Percentiles rank a stretch among this genome's conserved stretches.
Conservation (phyloP, 23 tunicate genomes). For the Phallusia fumigata region DNA sequence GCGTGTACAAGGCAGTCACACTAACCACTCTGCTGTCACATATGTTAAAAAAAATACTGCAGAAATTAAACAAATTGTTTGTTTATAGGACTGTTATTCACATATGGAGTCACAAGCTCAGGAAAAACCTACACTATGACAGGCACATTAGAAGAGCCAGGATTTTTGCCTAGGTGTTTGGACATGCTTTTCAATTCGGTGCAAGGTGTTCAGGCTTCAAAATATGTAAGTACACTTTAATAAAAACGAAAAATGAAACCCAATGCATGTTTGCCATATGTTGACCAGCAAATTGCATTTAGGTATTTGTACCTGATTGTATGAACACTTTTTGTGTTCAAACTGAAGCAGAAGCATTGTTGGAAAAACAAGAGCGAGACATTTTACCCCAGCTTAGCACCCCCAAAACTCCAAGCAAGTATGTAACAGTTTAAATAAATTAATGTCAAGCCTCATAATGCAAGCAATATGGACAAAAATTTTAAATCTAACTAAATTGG, state of each 20-base stretch:
- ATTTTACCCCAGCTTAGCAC: constrained; percentile 59
- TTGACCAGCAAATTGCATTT: background rate
- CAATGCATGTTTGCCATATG: background rate
- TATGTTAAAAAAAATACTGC: too few relatives aligned
- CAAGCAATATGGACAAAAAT: too few relatives aligned
- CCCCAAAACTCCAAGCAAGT: constrained; percentile 65
- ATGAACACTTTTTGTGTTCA: constrained; percentile 85
- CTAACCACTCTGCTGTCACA: too few relatives aligned
- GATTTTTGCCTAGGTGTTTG: constrained; percentile 86
- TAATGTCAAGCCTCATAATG: too few relatives aligned
- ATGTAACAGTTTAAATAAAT: background rate
- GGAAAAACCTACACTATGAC: constrained; percentile 99
- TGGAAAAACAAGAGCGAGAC: constrained; percentile 86
- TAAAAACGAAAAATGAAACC: background rate
- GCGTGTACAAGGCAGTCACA: too few relatives aligned
- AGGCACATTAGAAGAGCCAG: constrained; percentile 90
- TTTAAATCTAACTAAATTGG: too few relatives aligned
- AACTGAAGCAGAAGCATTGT: constrained; percentile 75
- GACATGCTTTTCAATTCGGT: constrained; percentile 96
- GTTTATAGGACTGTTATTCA: constrained; percentile 80
- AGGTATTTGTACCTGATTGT: constrained; percentile 81
- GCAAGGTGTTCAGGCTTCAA: constrained; percentile 60
- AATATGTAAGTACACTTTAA: constrained; percentile 54
- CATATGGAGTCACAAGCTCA: constrained; percentile 99
- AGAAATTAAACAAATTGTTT: background rate